Conservation (phyloP, 2,113 vertebrate species). For the Dendropsophus ebraccatus region DNA sequence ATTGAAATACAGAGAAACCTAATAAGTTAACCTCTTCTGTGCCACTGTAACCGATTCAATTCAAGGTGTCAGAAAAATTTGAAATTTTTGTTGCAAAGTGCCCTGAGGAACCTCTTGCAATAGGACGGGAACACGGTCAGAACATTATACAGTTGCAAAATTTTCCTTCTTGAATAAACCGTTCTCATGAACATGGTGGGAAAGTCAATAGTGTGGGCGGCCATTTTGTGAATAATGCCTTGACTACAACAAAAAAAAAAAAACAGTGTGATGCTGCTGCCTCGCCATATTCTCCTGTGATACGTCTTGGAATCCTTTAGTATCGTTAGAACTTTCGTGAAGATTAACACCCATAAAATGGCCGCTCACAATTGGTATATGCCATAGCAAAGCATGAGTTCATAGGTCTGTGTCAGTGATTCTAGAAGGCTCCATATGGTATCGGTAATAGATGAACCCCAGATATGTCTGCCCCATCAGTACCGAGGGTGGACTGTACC, state of each 20-base stretch:
- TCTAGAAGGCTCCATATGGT: too few relatives aligned
- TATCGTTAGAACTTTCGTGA: background rate
- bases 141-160: background rate
- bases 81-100: background rate
- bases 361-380: background rate
- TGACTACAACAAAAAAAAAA: too few relatives aligned
- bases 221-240: background rate
- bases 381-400: too few relatives aligned
- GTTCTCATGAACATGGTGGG: too few relatives aligned
- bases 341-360: background rate
- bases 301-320: background rate
- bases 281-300: background rate
- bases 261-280: background rate
- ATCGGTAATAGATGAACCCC: background rate
- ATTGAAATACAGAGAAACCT: background rate
- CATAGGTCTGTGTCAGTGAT: too few relatives aligned
- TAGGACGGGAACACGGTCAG: background rate
- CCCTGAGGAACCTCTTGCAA: background rate
- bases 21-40: slow-evolving; percentile 7
- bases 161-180: background rate
- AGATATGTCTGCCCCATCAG: background rate
- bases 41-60: background rate
- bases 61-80: background rate
- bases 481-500: background rate
- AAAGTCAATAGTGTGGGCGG: background rate